phyloP scores from a whole-genome alignment of 64 coral and sea anemone genomes.

The Actinia equina region DNA sequence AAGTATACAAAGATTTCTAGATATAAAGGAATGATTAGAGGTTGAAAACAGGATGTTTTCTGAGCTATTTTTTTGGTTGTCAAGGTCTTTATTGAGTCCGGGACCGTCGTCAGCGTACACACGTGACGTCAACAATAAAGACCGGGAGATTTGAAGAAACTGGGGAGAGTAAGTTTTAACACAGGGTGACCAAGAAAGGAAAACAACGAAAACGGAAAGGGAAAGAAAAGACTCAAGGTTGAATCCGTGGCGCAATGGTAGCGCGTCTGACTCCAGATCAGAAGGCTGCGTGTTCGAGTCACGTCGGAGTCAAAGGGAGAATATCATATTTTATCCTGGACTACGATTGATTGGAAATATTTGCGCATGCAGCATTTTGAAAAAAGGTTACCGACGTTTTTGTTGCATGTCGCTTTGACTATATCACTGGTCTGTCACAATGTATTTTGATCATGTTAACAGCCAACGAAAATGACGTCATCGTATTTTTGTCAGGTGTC shows the following conservation, averaged over 20 bases:
- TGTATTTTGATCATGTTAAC: too few species aligned
- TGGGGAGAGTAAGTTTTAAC: not conserved
- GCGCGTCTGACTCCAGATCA: conserved; percentile 8
- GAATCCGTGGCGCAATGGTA: not conserved
- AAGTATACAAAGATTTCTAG: not conserved
- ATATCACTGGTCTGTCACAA: too few species aligned
- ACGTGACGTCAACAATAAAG: conserved; percentile 2
- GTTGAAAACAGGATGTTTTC: not conserved
- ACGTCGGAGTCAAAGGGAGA: too few species aligned
- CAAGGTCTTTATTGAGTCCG: conserved; percentile 16
- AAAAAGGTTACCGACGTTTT: too few species aligned
- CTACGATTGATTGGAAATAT: too few species aligned
- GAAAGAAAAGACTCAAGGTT: not conserved
- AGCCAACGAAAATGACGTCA: too few species aligned
- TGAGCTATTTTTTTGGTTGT: not conserved
- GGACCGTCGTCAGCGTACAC: not conserved
- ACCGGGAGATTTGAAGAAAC: not conserved
- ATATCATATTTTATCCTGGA: too few species aligned
- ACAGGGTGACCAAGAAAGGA: not conserved
- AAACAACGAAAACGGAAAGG: not conserved
- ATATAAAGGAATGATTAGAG: not conserved
- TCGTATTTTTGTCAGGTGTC: too few species aligned
- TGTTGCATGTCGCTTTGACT: too few species aligned
- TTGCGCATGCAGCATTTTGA: too few species aligned
- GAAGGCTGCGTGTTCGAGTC: conserved; percentile 3